phyloP scores from a whole-genome alignment of 2,113 vertebrate species.

The Psephotus haematonotus region DNA sequence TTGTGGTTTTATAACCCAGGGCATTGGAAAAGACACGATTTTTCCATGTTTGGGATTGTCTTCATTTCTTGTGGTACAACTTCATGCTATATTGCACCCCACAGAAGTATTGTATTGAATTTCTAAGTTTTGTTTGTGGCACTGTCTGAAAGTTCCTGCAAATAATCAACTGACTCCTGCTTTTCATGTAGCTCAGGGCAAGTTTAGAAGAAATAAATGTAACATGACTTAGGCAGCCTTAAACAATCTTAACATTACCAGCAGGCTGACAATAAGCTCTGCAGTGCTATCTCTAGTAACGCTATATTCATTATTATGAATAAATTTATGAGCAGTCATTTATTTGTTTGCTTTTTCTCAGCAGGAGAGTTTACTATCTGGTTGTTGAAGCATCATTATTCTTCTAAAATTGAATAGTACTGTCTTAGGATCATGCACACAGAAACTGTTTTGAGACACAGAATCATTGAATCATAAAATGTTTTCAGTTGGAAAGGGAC shows the following conservation, averaged over 20 bases:
- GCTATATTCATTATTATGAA: background rate
- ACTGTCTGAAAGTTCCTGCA: background rate
- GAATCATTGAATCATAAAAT: background rate
- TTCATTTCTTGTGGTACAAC: background rate
- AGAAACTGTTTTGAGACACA: background rate
- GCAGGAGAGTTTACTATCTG: background rate
- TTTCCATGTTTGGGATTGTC: background rate
- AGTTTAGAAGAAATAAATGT: conserved; percentile 18
- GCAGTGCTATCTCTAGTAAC: background rate
- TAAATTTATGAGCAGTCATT: background rate
- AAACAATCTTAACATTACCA: conserved; percentile 37
- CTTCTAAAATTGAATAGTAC: background rate
- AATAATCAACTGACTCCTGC: background rate
- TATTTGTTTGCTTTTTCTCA: conserved; percentile 28
- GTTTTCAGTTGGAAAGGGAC: background rate
- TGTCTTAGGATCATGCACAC: background rate
- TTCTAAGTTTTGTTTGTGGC: background rate
- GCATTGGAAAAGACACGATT: background rate
- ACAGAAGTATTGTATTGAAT: background rate
- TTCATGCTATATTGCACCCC: background rate
- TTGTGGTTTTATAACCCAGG: background rate
- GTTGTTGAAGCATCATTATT: background rate
- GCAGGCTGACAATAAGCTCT: conserved; percentile 18
- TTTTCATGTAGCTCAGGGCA: conserved; percentile 7
- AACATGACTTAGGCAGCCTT: conserved; percentile 27